Evolutionary conservation across 2,888 invertebrate species (phyloP).

Genomic region (Steromphala cineraria): DNA sequence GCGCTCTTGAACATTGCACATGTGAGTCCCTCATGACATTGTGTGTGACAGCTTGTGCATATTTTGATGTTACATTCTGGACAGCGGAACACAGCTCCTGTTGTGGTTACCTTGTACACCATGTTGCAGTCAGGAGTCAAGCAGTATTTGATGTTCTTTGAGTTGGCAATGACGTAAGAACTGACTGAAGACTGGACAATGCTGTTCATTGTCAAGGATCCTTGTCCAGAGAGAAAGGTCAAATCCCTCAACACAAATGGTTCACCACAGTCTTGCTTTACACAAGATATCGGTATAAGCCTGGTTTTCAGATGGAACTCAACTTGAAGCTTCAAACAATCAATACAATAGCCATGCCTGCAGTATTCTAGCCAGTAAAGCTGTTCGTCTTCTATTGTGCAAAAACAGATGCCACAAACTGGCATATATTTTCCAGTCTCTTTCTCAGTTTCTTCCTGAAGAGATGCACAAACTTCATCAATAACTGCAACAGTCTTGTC

Average conservation of each 20-base stretch:
- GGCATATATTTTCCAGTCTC: background rate
- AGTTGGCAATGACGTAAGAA: conserved; percentile 48
- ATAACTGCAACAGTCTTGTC: conserved; percentile 36
- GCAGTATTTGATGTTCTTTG: conserved; percentile 54
- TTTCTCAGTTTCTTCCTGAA: background rate
- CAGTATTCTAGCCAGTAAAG: conserved; percentile 63
- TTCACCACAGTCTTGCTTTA: conserved; percentile 51
- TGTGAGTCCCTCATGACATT: conserved; percentile 61
- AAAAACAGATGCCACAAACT: conserved; percentile 66
- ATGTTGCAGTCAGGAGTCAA: conserved; percentile 64
- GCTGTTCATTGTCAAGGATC: conserved; percentile 31
- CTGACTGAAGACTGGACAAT: conserved; percentile 48
- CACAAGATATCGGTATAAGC: conserved; percentile 61
- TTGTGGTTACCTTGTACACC: conserved; percentile 55
- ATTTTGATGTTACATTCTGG: conserved; percentile 47
- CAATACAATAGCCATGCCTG: conserved; percentile 67
- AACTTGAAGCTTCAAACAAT: conserved; percentile 53
- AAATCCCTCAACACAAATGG: conserved; percentile 54
- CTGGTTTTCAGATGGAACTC: conserved; percentile 42
- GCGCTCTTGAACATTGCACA: conserved; percentile 53
- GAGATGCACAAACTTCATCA: conserved; percentile 16
- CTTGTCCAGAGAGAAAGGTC: conserved; percentile 33
- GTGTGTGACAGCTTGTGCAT: conserved; percentile 61
- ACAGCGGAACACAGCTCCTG: conserved; percentile 47
- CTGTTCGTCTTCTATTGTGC: conserved; percentile 49